phyloP scores from a whole-genome alignment of 2,797 vertebrate species.

The Acridotheres tristis region DNA sequence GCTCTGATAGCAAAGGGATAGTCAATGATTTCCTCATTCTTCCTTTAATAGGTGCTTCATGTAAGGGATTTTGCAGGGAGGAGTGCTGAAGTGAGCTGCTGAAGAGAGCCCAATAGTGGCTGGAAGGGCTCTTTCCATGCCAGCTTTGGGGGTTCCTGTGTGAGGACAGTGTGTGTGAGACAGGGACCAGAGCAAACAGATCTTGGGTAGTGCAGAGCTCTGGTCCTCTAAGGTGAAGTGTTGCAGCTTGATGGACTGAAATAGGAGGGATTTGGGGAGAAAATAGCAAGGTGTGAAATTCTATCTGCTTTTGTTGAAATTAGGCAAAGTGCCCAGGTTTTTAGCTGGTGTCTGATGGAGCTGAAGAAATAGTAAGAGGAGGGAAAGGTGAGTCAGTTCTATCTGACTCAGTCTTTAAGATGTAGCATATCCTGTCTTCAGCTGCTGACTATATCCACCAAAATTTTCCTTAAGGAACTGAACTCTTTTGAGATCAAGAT shows the following conservation, averaged over 20 bases:
- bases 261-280: background rate
- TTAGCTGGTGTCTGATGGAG: background rate
- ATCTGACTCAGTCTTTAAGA: background rate
- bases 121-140: background rate
- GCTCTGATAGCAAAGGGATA: background rate
- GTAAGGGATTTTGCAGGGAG: background rate
- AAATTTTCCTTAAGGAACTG: background rate
- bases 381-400: background rate
- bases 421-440: background rate
- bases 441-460: background rate
- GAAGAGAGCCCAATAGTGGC: background rate
- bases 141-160: background rate
- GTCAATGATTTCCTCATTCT: background rate
- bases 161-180: background rate
- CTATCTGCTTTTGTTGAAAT: background rate
- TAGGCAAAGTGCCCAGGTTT: background rate
- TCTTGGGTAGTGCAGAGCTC: background rate
- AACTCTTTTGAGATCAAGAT: background rate
- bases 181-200: background rate
- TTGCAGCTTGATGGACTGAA: background rate
- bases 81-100: background rate
- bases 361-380: background rate
- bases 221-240: background rate
- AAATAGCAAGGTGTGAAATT: background rate
- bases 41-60: background rate